Conservation (phyloP, 2,797 vertebrate species). For the Rhynchotus rufescens region DNA sequence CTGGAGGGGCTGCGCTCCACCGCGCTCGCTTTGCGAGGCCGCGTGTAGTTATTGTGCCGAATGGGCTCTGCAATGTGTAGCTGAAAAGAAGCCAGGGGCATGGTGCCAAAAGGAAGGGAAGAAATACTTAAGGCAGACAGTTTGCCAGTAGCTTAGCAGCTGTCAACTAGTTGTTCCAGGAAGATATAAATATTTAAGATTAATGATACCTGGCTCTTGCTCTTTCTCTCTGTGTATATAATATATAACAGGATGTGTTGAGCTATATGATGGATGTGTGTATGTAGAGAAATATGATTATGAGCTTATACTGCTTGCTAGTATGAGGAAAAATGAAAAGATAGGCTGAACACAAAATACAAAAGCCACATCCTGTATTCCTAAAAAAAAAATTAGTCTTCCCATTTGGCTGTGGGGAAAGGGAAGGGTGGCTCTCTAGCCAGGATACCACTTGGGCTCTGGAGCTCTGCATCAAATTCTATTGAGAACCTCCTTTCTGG, state of each 20-base stretch:
- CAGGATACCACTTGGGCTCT: neutral
- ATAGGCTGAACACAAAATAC: neutral
- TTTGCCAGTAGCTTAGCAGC: constrained; percentile 58
- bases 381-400: neutral
- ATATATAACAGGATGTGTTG: neutral
- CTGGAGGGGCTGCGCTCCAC: neutral
- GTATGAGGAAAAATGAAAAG: neutral
- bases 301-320: neutral
- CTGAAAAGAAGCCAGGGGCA: constrained; percentile 44
- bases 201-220: constrained; percentile 17
- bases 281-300: neutral
- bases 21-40: neutral
- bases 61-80: constrained; percentile 5
- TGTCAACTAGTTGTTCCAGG: constrained; percentile 50
- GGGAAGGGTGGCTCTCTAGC: neutral
- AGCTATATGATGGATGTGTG: neutral
- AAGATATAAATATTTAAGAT: constrained; percentile 48
- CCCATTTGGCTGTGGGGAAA: neutral
- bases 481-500: neutral
- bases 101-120: constrained; percentile 16
- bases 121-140: constrained; percentile 6
- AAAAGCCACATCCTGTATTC: neutral
- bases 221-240: neutral
- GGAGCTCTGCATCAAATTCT: neutral
- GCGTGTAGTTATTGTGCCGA: neutral